A percentile compares a stretch with the other conserved stretches of the same genome.
Evolutionary conservation across 2,888 invertebrate genomes (phyloP).

Genomic region (Argyra leucocephala): DNA sequence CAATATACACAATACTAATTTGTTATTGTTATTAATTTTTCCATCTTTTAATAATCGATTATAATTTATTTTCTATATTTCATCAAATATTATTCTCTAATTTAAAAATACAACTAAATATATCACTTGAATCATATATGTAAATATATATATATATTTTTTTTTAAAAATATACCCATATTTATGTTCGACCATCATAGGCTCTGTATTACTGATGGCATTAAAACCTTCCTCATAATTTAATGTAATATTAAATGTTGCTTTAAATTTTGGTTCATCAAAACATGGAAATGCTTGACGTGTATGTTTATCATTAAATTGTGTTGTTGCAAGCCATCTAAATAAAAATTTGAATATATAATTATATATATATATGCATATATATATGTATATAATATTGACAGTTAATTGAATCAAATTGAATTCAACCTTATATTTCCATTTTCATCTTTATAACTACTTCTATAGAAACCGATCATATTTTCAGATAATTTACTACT

Average conservation of each 20-base stretch:
- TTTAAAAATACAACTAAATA: no score
- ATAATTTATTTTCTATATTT: no score
- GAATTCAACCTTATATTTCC: slow-evolving; percentile 25
- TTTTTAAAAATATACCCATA: not conserved
- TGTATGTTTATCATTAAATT: slow-evolving; percentile 56
- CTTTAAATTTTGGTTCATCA: slow-evolving; percentile 63
- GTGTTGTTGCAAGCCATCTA: slow-evolving; percentile 50
- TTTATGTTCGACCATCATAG: slow-evolving; percentile 20
- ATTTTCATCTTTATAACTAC: slow-evolving; percentile 28
- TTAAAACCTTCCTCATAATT: slow-evolving; percentile 31
- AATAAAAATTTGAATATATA: not conserved
- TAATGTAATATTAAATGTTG: slow-evolving; percentile 49
- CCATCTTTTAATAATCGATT: no score
- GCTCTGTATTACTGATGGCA: slow-evolving; percentile 35
- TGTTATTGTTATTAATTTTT: no score
- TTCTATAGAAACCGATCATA: slow-evolving; percentile 31
- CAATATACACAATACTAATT: no score
- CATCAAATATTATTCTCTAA: no score
- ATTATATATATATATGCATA: not conserved
- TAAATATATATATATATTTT: no score
- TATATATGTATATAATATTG: not conserved
- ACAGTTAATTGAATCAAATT: not conserved
- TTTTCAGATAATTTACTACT: not conserved
- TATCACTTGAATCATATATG: no score
- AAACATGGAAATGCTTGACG: slow-evolving; percentile 64